Evolutionary conservation across 2,888 invertebrate genomes (phyloP), one percentile per base, ranked within the genome.

Genomic region (Andricus curvator): DNA sequence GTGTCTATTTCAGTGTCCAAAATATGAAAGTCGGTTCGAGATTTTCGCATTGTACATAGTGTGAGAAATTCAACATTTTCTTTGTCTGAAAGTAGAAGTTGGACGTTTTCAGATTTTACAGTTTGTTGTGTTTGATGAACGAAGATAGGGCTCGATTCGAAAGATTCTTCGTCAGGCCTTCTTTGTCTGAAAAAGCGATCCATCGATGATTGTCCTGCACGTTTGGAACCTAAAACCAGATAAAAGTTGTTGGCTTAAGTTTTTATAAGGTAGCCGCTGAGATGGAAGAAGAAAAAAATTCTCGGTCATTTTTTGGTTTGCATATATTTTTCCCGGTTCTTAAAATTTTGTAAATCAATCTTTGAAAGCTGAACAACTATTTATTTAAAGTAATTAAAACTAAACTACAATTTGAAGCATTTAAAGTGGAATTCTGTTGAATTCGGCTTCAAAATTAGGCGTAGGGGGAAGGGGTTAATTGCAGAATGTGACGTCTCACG

Each of bases 11-110:
- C 79, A 11, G 85, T 76, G 37, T 80, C 33, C 22, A 67, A 25
- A 29, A 56, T 56, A 15, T 78, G 64, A 22, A 48, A 60, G 33
- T 90, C 88, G 9, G 79, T 84, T 78, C 87, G 85, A 0, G 92
- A 91, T 78, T 84, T 86, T 64, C 86, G 88, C 81, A 92, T 87
- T 9, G 91, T 84, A 33, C 89, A 91, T 0, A 88, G 81, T 0
- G 91, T 92, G 48, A 93, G 82, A 81, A 93, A 93, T 25, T 93
- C 91, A 8, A 89, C 65, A 0, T 88, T 88, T 8, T 88, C 88
- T 17, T 84, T 84, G 80, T 93, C 92, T 1, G 86, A 88, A 13
- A 86, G 88, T 25, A 92, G 78, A 25, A 93, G 82, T 80, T 89
- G 89, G 0, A 92, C 87, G 17, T 92, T 87, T 0, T 77, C 79